Evolutionary conservation across 1,140 invertebrate genomes (phyloP).

Genomic region (Pogonomyrmex barbatus): DNA sequence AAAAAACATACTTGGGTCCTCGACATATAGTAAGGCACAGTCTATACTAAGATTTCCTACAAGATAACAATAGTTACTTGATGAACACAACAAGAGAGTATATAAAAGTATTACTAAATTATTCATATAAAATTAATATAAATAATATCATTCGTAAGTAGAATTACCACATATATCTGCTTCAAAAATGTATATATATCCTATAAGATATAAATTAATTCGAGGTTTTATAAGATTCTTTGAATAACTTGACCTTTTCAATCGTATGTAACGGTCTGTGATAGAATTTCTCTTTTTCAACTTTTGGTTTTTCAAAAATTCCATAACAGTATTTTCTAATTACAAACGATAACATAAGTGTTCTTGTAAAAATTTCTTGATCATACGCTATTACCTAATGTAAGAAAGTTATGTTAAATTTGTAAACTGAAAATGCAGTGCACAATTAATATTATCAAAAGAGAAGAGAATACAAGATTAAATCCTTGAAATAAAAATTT

Average conservation of each 20-base stretch:
- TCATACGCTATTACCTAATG: slow-evolving; percentile 3
- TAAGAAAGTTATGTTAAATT: slow-evolving; percentile 43
- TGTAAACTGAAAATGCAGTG: slow-evolving; percentile 45
- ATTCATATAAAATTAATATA: slow-evolving; percentile 78
- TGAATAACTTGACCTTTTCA: slow-evolving; percentile 15
- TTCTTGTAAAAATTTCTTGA: slow-evolving; percentile 15
- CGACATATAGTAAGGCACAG: slow-evolving; percentile 73
- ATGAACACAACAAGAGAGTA: slow-evolving; percentile 78
- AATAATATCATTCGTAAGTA: slow-evolving; percentile 80
- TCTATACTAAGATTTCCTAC: slow-evolving; percentile 72
- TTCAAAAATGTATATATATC: slow-evolving; percentile 27
- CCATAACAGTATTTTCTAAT: slow-evolving; percentile 24
- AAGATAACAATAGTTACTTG: slow-evolving; percentile 76
- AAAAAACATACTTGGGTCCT: slow-evolving; percentile 59
- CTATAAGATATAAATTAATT: slow-evolving; percentile 43
- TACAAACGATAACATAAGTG: slow-evolving; percentile 31
- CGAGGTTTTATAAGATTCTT: slow-evolving; percentile 35
- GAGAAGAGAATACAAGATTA: slow-evolving; percentile 43
- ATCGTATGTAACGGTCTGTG: slow-evolving; percentile 5
- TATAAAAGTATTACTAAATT: slow-evolving; percentile 78
- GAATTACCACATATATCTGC: slow-evolving; percentile 71
- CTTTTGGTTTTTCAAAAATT: background rate
- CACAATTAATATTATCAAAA: slow-evolving; percentile 32
- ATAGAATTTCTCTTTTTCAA: background rate
- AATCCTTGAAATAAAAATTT: slow-evolving; percentile 24